phyloP scores from a whole-genome alignment of 2,113 vertebrate genomes.

The Todiramphus chloris region DNA sequence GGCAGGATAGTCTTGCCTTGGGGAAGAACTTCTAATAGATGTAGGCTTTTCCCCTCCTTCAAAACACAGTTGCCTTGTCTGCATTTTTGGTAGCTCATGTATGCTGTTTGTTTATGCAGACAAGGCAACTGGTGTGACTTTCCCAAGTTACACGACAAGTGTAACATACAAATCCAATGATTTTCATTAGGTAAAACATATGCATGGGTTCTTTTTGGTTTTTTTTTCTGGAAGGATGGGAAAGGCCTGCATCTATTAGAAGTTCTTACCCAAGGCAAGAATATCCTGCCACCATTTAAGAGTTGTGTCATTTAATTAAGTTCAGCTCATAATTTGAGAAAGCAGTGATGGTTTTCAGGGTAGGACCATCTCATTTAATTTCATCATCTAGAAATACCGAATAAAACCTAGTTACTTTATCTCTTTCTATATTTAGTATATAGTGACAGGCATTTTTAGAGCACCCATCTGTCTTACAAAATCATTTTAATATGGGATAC shows the following conservation, averaged over 20 bases:
- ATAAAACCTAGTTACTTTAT: not conserved
- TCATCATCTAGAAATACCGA: not conserved
- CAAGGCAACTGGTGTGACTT: not conserved
- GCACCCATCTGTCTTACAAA: not conserved
- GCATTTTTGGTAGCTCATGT: no score
- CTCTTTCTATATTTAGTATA: not conserved
- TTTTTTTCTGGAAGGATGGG: rapidly evolving
- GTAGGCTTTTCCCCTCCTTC: rapidly evolving
- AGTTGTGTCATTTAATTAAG: not conserved
- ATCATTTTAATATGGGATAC: not conserved
- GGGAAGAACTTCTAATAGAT: not conserved
- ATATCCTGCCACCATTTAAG: not conserved
- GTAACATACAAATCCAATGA: not conserved
- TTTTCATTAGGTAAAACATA: not conserved
- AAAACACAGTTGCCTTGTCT: not conserved
- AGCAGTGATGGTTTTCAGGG: not conserved
- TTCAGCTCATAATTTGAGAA: not conserved
- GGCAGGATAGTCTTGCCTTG: not conserved
- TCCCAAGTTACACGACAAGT: not conserved
- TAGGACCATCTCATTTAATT: not conserved
- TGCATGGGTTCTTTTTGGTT: not conserved
- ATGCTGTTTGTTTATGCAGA: no score
- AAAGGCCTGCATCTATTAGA: not conserved
- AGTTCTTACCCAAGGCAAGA: not conserved
- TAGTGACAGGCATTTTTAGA: not conserved